Base-by-base conservation (phyloP, 2,888 invertebrate species). In the Eutolmus rufibarbis region DNA sequence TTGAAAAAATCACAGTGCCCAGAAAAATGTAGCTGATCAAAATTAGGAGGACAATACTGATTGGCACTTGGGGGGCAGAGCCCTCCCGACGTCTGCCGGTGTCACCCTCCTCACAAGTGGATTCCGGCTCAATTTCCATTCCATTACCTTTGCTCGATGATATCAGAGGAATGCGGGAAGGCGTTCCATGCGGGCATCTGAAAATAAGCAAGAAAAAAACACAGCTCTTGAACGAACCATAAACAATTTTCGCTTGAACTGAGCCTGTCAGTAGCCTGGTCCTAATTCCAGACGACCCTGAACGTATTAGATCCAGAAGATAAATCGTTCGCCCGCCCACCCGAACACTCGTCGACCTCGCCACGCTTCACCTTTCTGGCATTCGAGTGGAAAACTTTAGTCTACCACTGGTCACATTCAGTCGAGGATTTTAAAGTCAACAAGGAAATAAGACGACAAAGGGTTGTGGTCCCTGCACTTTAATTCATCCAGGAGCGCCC, bases 1-100 rank as follows among this genome's bases (percentile, higher is more conserved):
- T 94, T 23, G 96, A 95, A 93, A 97, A 96, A 88, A 96, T 94
- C 40, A 95, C 94, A 0, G 97, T 97, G 1, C 97, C 97, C 12
- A 95, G 93, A 90, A 95, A 95, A 89, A 97, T 94, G 93, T 97
- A 97, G 74, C 94, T 94, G 82, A 95, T 93, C 76, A 97, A 94
- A 84, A 97, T 94, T 89, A 95, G 93, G 56, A 97, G 92, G 77
- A 95, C 95, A 89, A 95, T 91, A 78, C 93, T 93, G 89, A 95
- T 94, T 91, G 95, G 95, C 89, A 97, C 94, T 90, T 92, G 91
- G 87, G 91, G 90, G 43, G 28, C 12, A 66, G n/a, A 37, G 76
- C 87, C n/a, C 14, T 74, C 37, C 14, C 90, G 43, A 43, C 86
- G 19, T 46, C 88, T 88, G 31, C 86, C 87, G 43, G 56, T 78